Evolutionary conservation across 2,888 invertebrate genomes (phyloP).

Genomic region (Rhorus exstirpatorius): DNA sequence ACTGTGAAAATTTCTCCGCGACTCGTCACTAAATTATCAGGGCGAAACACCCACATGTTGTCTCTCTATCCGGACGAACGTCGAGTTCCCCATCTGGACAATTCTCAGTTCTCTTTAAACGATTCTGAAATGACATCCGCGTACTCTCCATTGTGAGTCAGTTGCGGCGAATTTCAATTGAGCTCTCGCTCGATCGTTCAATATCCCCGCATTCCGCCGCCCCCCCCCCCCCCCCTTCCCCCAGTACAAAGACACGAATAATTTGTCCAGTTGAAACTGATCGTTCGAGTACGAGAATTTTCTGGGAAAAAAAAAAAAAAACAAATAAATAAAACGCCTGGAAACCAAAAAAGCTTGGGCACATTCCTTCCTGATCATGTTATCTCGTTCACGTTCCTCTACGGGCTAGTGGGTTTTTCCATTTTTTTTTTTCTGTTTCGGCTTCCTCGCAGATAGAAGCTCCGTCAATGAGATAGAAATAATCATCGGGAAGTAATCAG

Average conservation of each 20-base stretch:
- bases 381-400: too few relatives aligned
- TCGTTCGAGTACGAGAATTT: constrained; percentile 13
- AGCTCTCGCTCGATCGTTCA: constrained; percentile 72
- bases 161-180: constrained; percentile 79
- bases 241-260: constrained; percentile 9
- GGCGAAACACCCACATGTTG: constrained; percentile 4
- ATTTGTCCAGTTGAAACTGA: not conserved
- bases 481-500: too few relatives aligned
- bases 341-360: too few relatives aligned
- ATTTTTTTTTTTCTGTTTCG: too few relatives aligned
- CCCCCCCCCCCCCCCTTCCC: not conserved
- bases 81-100: constrained; percentile 59
- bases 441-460: too few relatives aligned
- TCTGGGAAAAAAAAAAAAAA: not conserved
- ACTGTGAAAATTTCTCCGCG: not conserved
- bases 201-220: constrained; percentile 23
- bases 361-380: too few relatives aligned
- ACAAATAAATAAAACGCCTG: too few relatives aligned
- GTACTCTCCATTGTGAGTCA: constrained; percentile 75
- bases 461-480: too few relatives aligned
- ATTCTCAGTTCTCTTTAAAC: constrained; percentile 64
- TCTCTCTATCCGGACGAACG: constrained; percentile 45
- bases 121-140: constrained; percentile 69
- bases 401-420: too few relatives aligned
- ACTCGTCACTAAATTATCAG: constrained; percentile 17